Base-by-base conservation (phyloP, 2,888 invertebrate genomes). In the Zelleria hepariella region DNA sequence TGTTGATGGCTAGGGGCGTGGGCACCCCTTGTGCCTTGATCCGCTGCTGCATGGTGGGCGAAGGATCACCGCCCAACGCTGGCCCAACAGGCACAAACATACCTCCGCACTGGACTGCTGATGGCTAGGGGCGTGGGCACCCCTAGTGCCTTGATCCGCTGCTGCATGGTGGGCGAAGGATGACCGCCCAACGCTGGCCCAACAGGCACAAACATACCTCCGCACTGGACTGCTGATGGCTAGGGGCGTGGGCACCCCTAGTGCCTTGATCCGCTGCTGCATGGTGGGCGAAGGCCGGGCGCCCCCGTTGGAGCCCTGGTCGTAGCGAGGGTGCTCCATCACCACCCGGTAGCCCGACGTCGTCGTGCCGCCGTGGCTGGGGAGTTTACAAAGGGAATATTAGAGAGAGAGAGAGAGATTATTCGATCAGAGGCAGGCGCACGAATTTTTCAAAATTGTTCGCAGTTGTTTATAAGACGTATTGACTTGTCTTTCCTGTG, bases 111-210 rank as follows among this genome's bases (percentile, higher is more conserved):
- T 62, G 96, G 96, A 87, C 95, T 96, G 88, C 93, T 94, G 90
- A 96, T 91, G 8, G 96, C 95, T 60, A 96, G 90, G 48, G 96
- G 96, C 64, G 96, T 96, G 62, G 96, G 95, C 67, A 96, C 95
- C 58, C 96, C 96, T 61, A 96, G 91, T 62, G 95, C 95, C 82
- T 96, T 96, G 74, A 96, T 95, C 73, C 96, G 91, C 84, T 96
- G 96, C 81, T 96, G 96, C 94, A 95, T 95, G 58, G 96, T 96
- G 60, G 95, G 95, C 72, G 95, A 95, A n/a, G n/a, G n/a, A n/a
- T n/a, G n/a, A n/a, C n/a, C n/a, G n/a, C n/a, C n/a, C n/a, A n/a
- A n/a, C n/a, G n/a, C n/a, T n/a, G 10, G 1, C 32, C 2, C 32
- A n/a, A 21, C 67, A 64, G 65, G 53, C 59, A 10, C 23, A 18